phyloP scores from a whole-genome alignment of 2,797 vertebrate genomes.

The Myotis daubentonii region DNA sequence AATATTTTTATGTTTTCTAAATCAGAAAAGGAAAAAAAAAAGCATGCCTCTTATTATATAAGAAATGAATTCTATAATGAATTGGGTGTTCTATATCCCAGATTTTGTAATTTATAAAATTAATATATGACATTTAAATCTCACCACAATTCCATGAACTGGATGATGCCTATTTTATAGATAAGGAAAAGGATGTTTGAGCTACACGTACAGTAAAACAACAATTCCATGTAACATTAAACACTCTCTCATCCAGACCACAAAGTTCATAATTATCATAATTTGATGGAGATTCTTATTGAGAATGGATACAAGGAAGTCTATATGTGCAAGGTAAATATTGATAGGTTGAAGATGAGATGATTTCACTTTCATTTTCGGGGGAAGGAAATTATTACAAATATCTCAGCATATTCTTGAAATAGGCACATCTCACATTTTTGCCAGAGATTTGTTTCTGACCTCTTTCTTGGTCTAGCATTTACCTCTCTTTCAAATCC shows the following conservation, averaged over 20 bases:
- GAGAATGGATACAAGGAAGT: not conserved
- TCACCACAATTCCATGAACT: not conserved
- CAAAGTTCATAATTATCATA: not conserved
- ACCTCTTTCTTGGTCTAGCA: not conserved
- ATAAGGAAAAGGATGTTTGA: not conserved
- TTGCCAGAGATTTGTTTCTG: not conserved
- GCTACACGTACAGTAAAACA: not conserved
- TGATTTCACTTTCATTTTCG: not conserved
- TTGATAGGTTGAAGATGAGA: not conserved
- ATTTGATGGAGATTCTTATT: not conserved
- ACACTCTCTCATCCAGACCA: not conserved
- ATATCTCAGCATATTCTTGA: not conserved
- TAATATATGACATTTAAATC: not conserved
- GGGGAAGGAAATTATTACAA: not conserved
- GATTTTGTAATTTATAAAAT: not conserved
- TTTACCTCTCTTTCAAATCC: not conserved
- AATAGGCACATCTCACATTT: not conserved
- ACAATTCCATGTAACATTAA: not conserved
- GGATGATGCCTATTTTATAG: not conserved
- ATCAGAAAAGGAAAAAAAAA: not conserved
- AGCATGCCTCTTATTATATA: not conserved
- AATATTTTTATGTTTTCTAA: not conserved
- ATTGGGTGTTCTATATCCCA: not conserved
- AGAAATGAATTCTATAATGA: not conserved
- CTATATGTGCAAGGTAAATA: not conserved